Evolutionary conservation across 2,888 invertebrate genomes (phyloP).

Genomic region (Cryptocephalus moraei): DNA sequence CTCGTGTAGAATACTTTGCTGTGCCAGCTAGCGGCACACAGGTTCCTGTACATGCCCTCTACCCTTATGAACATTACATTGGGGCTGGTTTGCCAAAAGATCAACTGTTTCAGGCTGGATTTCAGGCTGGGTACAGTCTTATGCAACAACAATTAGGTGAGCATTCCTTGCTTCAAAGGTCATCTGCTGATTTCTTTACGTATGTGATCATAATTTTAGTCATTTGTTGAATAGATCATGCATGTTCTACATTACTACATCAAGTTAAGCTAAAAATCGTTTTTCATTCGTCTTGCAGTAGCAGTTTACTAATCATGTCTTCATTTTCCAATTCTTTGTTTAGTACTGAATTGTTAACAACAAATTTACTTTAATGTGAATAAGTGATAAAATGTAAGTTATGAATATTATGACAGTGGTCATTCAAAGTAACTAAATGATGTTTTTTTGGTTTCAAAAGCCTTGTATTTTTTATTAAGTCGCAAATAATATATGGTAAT

Average conservation of each 20-base stretch:
- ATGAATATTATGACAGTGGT: no score
- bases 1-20: conserved; percentile 40
- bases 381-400: no score
- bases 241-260: background rate
- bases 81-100: conserved; percentile 35
- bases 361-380: no score
- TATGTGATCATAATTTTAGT: background rate
- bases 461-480: no score
- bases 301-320: no score
- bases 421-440: no score
- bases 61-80: conserved; percentile 38
- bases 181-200: conserved; percentile 1
- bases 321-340: no score
- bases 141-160: conserved; percentile 34
- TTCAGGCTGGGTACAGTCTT: conserved; percentile 36
- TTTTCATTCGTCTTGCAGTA: no score
- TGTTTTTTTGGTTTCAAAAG: no score
- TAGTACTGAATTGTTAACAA: no score
- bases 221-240: background rate
- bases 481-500: no score
- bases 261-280: no score
- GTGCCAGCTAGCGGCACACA: conserved; percentile 33
- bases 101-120: conserved; percentile 35
- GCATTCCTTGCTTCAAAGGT: conserved; percentile 2
- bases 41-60: conserved; percentile 33